Evolutionary conservation across 1,140 invertebrate species (phyloP), one percentile per base, ranked within the genome.

Genomic region (Cyclina sinensis): DNA sequence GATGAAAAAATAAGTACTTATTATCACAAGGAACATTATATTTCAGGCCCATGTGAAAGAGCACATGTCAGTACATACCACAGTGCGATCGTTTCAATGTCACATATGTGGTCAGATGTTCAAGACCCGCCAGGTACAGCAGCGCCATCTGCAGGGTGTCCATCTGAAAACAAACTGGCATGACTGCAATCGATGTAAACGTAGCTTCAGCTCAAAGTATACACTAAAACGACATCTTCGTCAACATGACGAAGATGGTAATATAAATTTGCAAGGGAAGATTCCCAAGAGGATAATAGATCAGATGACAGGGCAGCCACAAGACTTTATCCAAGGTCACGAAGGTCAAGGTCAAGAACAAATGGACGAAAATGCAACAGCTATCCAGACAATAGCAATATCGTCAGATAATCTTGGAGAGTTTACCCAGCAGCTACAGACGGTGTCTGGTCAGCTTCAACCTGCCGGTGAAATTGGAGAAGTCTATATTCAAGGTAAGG

Each of bases 61-160:
- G 68, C 92, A 93, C 76, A 81, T 92, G 91, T 92, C 94, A 21
- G 94, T 94, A n/a, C 96, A 96, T 87, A 94, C 95, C 11, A 94
- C 93, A 39, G 92, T 93, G n/a, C 93, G 96, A 18, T 93, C 95
- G 9, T 95, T 94, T 88, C 92, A 96, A 24, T 96, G 96, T 90
- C 95, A 96, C 82, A 95, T 96, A 18, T 96, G 96, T 92, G 96
- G 96, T 12, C 94, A 96, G 12, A 93, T 95, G 16, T 96, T 96
- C 86, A 96, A 96, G 91, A 96, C 96, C 0, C 92, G 94, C 32
- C 93, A 95, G 0, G 95, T 96, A 0, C 96, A 96, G 86, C 92
- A 94, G 32, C 96, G 95, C 62, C 96, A 96, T 82, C 94, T 96
- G 9, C 88, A 94, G 62, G 94, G 94, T 21, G 95, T 96, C 35